Evolutionary conservation across 2,797 vertebrate species (phyloP).

Genomic region (Decapterus maruadsi): DNA sequence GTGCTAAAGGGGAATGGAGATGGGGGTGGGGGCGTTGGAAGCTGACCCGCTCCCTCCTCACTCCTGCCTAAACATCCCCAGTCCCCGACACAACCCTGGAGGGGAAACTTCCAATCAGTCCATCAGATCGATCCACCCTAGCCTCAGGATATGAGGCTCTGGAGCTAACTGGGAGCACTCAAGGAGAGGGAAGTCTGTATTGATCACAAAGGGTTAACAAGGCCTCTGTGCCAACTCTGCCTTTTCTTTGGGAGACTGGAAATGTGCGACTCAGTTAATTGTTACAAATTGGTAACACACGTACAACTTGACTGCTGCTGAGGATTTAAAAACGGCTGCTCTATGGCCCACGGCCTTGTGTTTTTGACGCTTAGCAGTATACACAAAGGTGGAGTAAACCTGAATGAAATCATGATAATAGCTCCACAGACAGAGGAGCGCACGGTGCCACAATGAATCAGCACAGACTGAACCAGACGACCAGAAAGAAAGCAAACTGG

Average conservation of each 20-base stretch:
- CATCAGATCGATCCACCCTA: conserved; percentile 77
- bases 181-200: conserved; percentile 72
- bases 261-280: conserved; percentile 51
- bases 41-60: conserved; percentile 53
- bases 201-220: conserved; percentile 80
- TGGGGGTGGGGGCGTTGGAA: conserved; percentile 26
- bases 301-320: conserved; percentile 11
- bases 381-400: conserved; percentile 32
- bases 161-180: conserved; percentile 81
- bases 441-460: conserved; percentile 57
- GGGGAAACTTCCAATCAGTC: conserved; percentile 79
- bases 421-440: conserved; percentile 22
- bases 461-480: conserved; percentile 29
- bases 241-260: conserved; percentile 39
- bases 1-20: conserved; percentile 59
- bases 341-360: background rate
- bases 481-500: conserved; percentile 55
- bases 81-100: conserved; percentile 56
- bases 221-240: conserved; percentile 54
- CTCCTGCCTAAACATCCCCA: conserved; percentile 63
- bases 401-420: conserved; percentile 32
- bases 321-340: conserved; percentile 26
- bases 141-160: conserved; percentile 73
- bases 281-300: conserved; percentile 58
- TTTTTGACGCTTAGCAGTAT: conserved; percentile 13